Base-by-base conservation (phyloP, 2,113 vertebrate species). In the Seriola rivoliana region DNA sequence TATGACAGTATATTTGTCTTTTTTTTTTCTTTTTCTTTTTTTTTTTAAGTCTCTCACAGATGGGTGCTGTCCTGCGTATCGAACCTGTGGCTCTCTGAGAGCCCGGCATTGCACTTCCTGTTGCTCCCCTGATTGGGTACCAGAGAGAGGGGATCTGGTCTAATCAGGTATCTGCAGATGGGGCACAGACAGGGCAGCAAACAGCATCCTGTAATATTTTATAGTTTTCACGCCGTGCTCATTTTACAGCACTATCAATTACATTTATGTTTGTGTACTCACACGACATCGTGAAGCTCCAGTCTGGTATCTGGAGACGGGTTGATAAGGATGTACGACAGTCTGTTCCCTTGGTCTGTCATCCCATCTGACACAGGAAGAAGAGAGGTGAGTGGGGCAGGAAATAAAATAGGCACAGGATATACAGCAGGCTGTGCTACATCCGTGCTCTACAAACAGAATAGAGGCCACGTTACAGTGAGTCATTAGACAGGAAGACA, bases 261-360 rank as follows among this genome's bases (percentile, higher is more conserved):
- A n/a, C 10, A 64, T 1, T 19, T 68, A 42, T 23, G 3, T 12
- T 3, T 14, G 16, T 75, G 54, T 80, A 95, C 96, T 96, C 90
- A 96, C 96, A 96, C 95, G 1, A 96, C 91, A 62, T 96, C 96
- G 10, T 96, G 93, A 38, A 96, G 93, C 93, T 96, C 96, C 71
- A 96, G 94, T n/a, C 94, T 88, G 68, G 94, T 95, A 87, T 96
- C 96, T 38, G 95, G 96, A 65, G 95, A 94, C 5, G 96, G 96
- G 87, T 96, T 96, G 93, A 96, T 96, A 78, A 96, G 96, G 88
- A 96, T 96, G 78, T 96, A 96, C 25, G 96, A 96, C 71, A 96
- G 88, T 78, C 95, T 94, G 93, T 96, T 96, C 69, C 95, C 94
- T 67, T 96, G 95, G 88, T 96, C 96, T 48, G 94, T 96, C 95